Percentiles rank a stretch among this genome's conserved stretches.
phyloP scores from a whole-genome alignment of 2,888 invertebrate genomes.

The Leptarthrus brevirostris region DNA sequence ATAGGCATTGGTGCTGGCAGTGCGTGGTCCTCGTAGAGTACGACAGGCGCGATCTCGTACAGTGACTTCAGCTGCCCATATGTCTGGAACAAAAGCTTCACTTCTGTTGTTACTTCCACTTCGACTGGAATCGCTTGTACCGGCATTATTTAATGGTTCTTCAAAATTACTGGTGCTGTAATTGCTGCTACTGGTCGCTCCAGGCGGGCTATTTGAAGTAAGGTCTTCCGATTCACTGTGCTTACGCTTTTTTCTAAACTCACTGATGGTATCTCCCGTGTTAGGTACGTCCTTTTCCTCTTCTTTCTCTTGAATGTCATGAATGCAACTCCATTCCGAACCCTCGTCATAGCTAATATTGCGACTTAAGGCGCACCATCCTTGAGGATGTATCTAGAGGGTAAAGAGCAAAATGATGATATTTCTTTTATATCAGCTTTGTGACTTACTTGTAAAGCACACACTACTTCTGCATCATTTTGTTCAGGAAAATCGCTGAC shows the following conservation, averaged over 20 bases:
- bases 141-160: slow-evolving; percentile 21
- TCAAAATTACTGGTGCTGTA: slow-evolving; percentile 52
- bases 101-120: slow-evolving; percentile 48
- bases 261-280: slow-evolving; percentile 57
- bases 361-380: slow-evolving; percentile 88
- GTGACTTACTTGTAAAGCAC: slow-evolving; percentile 80
- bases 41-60: slow-evolving; percentile 64
- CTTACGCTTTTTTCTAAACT: slow-evolving; percentile 55
- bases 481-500: slow-evolving; percentile 88
- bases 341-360: slow-evolving; percentile 88
- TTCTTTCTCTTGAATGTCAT: slow-evolving; percentile 84
- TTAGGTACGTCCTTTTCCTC: slow-evolving; percentile 53
- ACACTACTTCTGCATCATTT: slow-evolving; percentile 90
- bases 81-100: slow-evolving; percentile 64
- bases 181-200: slow-evolving; percentile 38
- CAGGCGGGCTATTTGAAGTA: slow-evolving; percentile 15
- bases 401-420: slow-evolving; percentile 59
- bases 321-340: slow-evolving; percentile 95
- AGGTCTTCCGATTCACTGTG: slow-evolving; percentile 56
- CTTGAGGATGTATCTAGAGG: slow-evolving; percentile 88
- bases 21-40: slow-evolving; percentile 60
- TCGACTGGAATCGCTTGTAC: slow-evolving; percentile 8
- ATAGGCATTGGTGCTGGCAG: slow-evolving; percentile 61
- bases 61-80: slow-evolving; percentile 67
- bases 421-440: neutral